A percentile compares a stretch with the other conserved stretches of the same genome.
phyloP scores from a whole-genome alignment of 2,888 invertebrate genomes.

The Aporophyla lueneburgensis region DNA sequence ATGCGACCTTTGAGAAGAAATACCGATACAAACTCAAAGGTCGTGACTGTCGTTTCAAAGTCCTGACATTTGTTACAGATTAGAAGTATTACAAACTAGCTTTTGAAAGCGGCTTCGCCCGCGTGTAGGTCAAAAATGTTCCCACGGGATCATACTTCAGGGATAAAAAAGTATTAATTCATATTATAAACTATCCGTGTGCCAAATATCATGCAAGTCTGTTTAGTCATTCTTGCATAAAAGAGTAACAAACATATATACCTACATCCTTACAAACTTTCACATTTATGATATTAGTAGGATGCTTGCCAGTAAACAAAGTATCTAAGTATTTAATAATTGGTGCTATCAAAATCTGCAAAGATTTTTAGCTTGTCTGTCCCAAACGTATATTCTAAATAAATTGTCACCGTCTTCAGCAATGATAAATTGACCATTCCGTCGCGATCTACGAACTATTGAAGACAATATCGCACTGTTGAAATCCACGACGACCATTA shows the following conservation, averaged over 20 bases:
- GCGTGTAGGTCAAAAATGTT: too few relatives aligned
- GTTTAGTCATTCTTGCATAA: too few relatives aligned
- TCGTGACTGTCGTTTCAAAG: not conserved
- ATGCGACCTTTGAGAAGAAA: constrained; percentile 1
- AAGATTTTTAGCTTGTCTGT: not conserved
- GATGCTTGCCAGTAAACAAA: not conserved
- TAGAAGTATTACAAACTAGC: not conserved
- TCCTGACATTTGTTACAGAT: constrained; percentile 6
- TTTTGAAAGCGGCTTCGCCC: too few relatives aligned
- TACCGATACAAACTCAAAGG: constrained; percentile 6
- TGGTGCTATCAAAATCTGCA: not conserved
- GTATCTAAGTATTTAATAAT: constrained; percentile 3
- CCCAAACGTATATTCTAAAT: constrained; percentile 1
- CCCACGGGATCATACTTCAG: too few relatives aligned
- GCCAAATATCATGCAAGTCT: too few relatives aligned
- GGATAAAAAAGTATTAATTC: too few relatives aligned
- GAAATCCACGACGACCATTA: constrained; percentile 43
- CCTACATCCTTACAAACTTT: too few relatives aligned
- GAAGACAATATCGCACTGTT: constrained; percentile 41
- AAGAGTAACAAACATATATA: too few relatives aligned
- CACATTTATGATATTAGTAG: too few relatives aligned
- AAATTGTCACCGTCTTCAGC: constrained; percentile 7
- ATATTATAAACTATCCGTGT: too few relatives aligned
- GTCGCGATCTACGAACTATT: constrained; percentile 27
- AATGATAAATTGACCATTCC: constrained; percentile 32